phyloP scores from a whole-genome alignment of 2,888 invertebrate genomes.

The Steinernema carpocapsae region DNA sequence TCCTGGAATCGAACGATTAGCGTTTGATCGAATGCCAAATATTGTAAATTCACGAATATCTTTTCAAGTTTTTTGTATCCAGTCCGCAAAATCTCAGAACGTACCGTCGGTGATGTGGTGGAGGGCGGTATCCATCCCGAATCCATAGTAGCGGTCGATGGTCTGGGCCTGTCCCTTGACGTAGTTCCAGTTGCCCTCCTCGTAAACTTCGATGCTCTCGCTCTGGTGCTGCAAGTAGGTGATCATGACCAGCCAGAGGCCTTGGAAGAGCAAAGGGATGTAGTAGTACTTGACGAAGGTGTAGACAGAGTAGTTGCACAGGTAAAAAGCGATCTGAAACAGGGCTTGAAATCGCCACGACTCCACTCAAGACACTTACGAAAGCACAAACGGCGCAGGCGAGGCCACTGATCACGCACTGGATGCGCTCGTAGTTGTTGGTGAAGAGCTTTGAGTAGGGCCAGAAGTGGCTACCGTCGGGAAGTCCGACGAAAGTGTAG shows the following conservation, averaged over 20 bases:
- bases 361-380: slow-evolving; percentile 43
- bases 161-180: slow-evolving; percentile 58
- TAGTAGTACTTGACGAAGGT: slow-evolving; percentile 61
- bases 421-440: slow-evolving; percentile 59
- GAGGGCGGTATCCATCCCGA: slow-evolving; percentile 54
- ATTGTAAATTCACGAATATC: no score
- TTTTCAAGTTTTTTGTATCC: no score
- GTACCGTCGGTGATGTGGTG: slow-evolving; percentile 57
- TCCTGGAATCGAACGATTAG: slow-evolving; percentile 38
- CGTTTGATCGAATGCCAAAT: background rate
- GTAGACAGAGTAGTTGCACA: slow-evolving; percentile 52
- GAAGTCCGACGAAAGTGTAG: slow-evolving; percentile 65
- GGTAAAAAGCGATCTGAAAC: slow-evolving; percentile 42
- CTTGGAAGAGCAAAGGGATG: slow-evolving; percentile 61
- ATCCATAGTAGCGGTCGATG: slow-evolving; percentile 55
- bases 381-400: slow-evolving; percentile 54
- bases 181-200: slow-evolving; percentile 58
- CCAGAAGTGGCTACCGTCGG: slow-evolving; percentile 68
- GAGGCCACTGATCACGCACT: slow-evolving; percentile 60
- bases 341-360: background rate
- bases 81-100: background rate
- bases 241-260: slow-evolving; percentile 60
- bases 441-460: slow-evolving; percentile 63
- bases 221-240: slow-evolving; percentile 63
- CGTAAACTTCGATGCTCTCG: slow-evolving; percentile 61